phyloP scores from a whole-genome alignment of 2,113 vertebrate species.

The Anhinga anhinga region DNA sequence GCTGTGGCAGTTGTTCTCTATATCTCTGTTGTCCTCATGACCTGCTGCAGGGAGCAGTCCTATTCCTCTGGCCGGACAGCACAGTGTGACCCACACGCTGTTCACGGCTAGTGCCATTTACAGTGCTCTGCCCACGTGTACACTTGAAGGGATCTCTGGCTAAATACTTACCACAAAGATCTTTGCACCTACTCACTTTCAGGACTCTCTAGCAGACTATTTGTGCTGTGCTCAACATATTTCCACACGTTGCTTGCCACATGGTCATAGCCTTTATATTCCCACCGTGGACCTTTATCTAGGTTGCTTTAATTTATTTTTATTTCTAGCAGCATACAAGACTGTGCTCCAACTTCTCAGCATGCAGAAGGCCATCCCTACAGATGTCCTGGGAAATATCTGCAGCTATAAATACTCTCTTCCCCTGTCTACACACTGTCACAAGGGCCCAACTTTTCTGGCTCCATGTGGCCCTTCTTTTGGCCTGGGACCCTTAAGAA shows the following conservation, averaged over 20 bases:
- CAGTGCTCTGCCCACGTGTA: not conserved
- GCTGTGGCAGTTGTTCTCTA: rapidly evolving
- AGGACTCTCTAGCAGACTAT: not conserved
- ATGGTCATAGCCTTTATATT: not conserved
- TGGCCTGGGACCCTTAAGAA: not conserved
- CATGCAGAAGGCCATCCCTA: not conserved
- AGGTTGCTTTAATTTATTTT: not conserved
- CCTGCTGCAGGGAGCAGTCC: not conserved
- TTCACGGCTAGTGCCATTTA: not conserved
- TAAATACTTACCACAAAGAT: not conserved
- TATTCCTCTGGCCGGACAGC: not conserved
- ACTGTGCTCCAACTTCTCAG: not conserved
- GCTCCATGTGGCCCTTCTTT: not conserved
- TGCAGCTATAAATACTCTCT: not conserved
- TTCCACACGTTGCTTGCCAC: not conserved
- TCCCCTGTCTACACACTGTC: not conserved
- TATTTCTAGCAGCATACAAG: not conserved
- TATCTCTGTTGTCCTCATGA: not conserved
- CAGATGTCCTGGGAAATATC: not conserved
- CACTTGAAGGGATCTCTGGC: not conserved
- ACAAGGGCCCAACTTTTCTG: not conserved
- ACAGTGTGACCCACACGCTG: not conserved
- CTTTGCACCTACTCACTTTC: not conserved
- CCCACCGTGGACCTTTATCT: not conserved
- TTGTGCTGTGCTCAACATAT: not conserved